Conservation (phyloP, 2,888 invertebrate species). For the Lasioglossum villosulum region DNA sequence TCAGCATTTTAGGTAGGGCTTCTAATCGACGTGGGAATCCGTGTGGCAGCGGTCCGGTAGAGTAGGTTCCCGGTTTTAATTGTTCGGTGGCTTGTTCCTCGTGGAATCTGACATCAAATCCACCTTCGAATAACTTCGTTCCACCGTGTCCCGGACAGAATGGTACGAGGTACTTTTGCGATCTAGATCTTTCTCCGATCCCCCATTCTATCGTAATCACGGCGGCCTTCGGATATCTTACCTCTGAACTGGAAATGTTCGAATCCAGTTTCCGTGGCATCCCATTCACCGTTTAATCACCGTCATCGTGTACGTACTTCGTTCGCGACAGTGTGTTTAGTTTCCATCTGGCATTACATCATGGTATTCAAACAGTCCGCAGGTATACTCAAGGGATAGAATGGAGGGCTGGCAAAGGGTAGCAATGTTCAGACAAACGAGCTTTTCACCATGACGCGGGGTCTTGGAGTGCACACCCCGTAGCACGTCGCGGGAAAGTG, state of each 20-base stretch:
- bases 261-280: conserved; percentile 12
- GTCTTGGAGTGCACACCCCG: background rate
- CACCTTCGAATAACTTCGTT: background rate
- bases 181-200: background rate
- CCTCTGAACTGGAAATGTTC: conserved; percentile 4
- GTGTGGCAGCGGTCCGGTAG: too few relatives aligned
- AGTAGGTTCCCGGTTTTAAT: conserved; percentile 9
- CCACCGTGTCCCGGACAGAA: background rate
- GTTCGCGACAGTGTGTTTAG: conserved; percentile 9
- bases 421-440: background rate
- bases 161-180: background rate
- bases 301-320: background rate
- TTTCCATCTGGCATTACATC: background rate
- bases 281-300: conserved; percentile 16
- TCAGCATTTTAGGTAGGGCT: too few relatives aligned
- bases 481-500: too few relatives aligned
- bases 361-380: conserved; percentile 15
- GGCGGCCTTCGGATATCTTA: background rate
- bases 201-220: conserved; percentile 9
- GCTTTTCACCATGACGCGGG: conserved; percentile 12
- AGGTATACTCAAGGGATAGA: background rate
- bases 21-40: too few relatives aligned
- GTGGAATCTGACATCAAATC: conserved; percentile 5
- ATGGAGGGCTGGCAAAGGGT: background rate
- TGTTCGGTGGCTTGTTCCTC: background rate